Percentiles rank a stretch among this genome's conserved stretches.
Evolutionary conservation across 2,797 vertebrate species (phyloP).

Genomic region (Acanthornis magna): DNA sequence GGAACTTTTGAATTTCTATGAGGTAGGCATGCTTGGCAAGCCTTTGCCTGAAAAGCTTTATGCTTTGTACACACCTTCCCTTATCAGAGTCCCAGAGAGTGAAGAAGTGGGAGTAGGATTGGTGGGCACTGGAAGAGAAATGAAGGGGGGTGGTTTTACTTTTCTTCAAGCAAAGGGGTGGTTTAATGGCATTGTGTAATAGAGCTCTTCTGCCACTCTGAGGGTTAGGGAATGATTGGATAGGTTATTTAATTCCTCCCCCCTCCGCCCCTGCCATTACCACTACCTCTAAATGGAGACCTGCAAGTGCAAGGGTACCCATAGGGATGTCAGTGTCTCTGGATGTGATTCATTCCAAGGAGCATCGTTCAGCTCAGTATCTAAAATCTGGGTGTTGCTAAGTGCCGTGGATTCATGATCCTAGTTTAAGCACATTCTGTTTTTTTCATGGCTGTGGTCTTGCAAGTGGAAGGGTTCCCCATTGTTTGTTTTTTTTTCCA

Average conservation of each 20-base stretch:
- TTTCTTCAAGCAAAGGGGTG: neutral
- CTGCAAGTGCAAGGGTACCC: neutral
- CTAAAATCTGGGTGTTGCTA: neutral
- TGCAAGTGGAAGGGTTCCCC: neutral
- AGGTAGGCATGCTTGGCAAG: neutral
- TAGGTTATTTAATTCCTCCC: neutral
- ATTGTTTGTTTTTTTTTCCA: neutral
- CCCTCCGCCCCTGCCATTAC: neutral
- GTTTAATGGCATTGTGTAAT: neutral
- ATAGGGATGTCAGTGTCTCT: neutral
- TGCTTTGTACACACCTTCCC: neutral
- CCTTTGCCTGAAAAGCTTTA: neutral
- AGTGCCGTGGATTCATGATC: neutral
- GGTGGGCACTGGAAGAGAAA: neutral
- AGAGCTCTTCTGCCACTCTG: neutral
- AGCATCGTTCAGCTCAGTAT: neutral
- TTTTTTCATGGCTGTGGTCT: neutral
- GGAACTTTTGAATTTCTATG: neutral
- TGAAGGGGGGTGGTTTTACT: neutral
- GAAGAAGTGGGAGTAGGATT: neutral
- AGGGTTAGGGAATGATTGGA: neutral
- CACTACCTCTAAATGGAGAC: neutral
- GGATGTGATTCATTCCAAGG: neutral
- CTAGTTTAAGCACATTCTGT: neutral
- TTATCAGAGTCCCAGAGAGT: neutral